Evolutionary conservation across 1,140 invertebrate genomes (phyloP).

Genomic region (Drosophila serrata): DNA sequence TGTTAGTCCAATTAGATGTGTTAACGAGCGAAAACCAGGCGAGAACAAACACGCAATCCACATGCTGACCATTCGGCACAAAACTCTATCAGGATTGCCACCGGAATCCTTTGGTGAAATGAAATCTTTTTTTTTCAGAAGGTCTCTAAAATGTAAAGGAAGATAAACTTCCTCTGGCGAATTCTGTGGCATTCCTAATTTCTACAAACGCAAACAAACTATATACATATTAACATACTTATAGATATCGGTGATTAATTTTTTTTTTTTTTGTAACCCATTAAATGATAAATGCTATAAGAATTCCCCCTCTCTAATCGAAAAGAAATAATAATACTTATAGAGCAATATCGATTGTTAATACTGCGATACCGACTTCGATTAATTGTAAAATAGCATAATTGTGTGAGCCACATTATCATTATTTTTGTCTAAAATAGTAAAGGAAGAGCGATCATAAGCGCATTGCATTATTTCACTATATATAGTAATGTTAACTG

Average conservation of each 20-base stretch:
- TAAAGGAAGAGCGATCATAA: conserved; percentile 9
- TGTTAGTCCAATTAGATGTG: conserved; percentile 48
- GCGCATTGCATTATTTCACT: conserved; percentile 38
- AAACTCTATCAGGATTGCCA: neutral
- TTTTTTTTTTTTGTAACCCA: conserved; percentile 49
- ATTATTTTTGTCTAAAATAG: conserved; percentile 25
- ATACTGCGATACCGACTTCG: conserved; percentile 41
- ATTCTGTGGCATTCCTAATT: conserved; percentile 1
- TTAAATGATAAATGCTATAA: conserved; percentile 27
- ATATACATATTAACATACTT: conserved; percentile 11
- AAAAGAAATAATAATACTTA: conserved; percentile 9
- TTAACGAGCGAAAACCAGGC: conserved; percentile 15
- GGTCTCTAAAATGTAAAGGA: no score
- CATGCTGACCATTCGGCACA: conserved; percentile 1
- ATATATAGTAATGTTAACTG: conserved; percentile 52
- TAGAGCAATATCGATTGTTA: conserved; percentile 44
- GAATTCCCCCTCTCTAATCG: conserved; percentile 20
- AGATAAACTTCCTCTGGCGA: neutral
- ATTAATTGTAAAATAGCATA: conserved; percentile 51
- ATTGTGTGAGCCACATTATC: conserved; percentile 21
- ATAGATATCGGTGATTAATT: conserved; percentile 8
- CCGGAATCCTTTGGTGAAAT: neutral
- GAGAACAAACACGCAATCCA: conserved; percentile 12
- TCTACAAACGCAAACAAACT: conserved; percentile 10
- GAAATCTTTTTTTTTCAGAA: neutral